These are phyloP conservation scores for Solenopsis invicta DNA, from an alignment of 1,140 invertebrate species.

Conservation along the genomic window DNA sequence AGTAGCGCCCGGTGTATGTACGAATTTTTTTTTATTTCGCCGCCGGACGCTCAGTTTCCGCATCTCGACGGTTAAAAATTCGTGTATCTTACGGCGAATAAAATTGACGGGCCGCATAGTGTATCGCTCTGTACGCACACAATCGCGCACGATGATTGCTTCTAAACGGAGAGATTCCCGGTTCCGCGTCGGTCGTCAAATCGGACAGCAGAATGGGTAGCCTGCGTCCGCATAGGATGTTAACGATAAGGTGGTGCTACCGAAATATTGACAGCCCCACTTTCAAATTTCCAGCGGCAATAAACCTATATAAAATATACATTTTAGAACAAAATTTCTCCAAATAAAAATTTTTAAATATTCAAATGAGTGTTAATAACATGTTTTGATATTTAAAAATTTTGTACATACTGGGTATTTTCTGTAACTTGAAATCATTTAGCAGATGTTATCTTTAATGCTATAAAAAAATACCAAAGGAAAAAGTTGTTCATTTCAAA, in stretches of 20 bases:
- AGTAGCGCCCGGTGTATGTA: background rate
- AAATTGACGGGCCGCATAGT: background rate
- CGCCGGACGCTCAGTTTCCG: background rate
- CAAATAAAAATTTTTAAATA: background rate
- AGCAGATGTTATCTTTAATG: no score
- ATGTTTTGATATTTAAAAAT: no score
- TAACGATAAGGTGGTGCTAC: slow-evolving; percentile 4
- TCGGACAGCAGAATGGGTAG: slow-evolving; percentile 36
- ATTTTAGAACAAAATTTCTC: background rate
- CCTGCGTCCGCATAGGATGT: slow-evolving; percentile 21
- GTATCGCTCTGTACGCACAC: background rate
- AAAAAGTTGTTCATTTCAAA: no score
- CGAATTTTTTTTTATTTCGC: slow-evolving; percentile 1
- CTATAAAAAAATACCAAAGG: no score
- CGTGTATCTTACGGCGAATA: background rate
- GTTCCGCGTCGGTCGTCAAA: slow-evolving; percentile 46
- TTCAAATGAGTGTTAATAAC: no score
- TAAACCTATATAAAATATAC: background rate
- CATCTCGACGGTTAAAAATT: slow-evolving; percentile 9
- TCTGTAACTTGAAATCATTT: no score
- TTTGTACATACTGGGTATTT: no score
- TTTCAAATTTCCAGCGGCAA: background rate
- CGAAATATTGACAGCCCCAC: slow-evolving; percentile 23
- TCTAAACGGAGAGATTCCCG: slow-evolving; percentile 38
- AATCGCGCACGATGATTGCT: slow-evolving; percentile 14